Conservation (phyloP, 2,888 invertebrate genomes). For the Phalera bucephala region DNA sequence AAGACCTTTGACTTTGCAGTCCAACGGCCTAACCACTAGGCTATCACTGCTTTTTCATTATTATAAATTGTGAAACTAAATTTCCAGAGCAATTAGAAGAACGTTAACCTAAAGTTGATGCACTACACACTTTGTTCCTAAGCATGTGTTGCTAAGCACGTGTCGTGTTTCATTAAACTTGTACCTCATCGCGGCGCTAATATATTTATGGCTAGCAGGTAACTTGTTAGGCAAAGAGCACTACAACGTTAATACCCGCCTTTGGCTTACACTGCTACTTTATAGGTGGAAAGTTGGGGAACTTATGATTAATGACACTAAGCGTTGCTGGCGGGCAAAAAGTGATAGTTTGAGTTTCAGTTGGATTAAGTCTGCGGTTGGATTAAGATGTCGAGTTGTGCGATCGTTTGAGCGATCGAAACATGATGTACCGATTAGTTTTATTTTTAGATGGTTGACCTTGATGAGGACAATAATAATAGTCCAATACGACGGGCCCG, state of each 20-base stretch:
- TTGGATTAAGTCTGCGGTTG: slow-evolving; percentile 11
- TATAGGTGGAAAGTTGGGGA: slow-evolving; percentile 45
- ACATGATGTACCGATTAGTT: too few species aligned
- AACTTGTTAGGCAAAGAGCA: slow-evolving; percentile 51
- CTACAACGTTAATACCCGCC: slow-evolving; percentile 57
- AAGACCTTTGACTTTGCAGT: too few species aligned
- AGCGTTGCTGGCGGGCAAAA: slow-evolving; percentile 31
- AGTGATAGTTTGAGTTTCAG: slow-evolving; percentile 31
- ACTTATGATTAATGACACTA: slow-evolving; percentile 58
- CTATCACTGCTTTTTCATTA: too few species aligned
- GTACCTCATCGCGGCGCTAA: slow-evolving; percentile 38
- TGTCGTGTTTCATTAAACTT: slow-evolving; percentile 48
- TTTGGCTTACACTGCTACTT: slow-evolving; percentile 52
- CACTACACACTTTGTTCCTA: too few species aligned
- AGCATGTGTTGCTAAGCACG: slow-evolving; percentile 31
- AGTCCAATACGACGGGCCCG: too few species aligned
- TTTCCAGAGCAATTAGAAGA: too few species aligned
- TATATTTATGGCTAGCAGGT: slow-evolving; percentile 57
- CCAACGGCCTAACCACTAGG: too few species aligned
- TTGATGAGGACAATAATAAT: too few species aligned
- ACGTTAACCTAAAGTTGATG: too few species aligned
- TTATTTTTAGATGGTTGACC: too few species aligned
- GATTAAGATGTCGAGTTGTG: background rate
- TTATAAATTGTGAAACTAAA: too few species aligned
- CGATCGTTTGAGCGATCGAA: slow-evolving; percentile 1